A percentile compares a stretch with the other conserved stretches of the same genome.
Conservation (phyloP, 2,888 invertebrate species). For the Drosophila koepferae region DNA sequence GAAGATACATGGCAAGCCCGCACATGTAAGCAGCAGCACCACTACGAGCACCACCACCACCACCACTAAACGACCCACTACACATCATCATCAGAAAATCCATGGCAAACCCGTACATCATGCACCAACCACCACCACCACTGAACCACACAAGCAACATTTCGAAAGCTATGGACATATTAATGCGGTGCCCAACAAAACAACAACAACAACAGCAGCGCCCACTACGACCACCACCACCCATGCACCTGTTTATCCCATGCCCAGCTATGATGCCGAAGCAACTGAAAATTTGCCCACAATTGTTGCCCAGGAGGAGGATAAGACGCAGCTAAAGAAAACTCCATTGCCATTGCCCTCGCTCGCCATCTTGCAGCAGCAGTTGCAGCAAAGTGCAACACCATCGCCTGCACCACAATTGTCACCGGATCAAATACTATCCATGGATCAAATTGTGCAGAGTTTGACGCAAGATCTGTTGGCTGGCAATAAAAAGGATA, state of each 20-base stretch:
- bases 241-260: slow-evolving; percentile 68
- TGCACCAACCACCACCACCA: slow-evolving; percentile 43
- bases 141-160: slow-evolving; percentile 48
- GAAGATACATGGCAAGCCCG: slow-evolving; percentile 49
- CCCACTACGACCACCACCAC: slow-evolving; percentile 39
- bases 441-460: slow-evolving; percentile 83
- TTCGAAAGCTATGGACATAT: slow-evolving; percentile 55
- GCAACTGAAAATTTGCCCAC: slow-evolving; percentile 35
- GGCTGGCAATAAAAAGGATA: slow-evolving; percentile 51
- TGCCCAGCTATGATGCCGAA: slow-evolving; percentile 66
- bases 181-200: slow-evolving; percentile 32
- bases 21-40: slow-evolving; percentile 39
- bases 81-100: slow-evolving; percentile 50
- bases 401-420: slow-evolving; percentile 52
- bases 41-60: slow-evolving; percentile 6
- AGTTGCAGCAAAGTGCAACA: slow-evolving; percentile 48
- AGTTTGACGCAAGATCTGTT: slow-evolving; percentile 75
- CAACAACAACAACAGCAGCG: slow-evolving; percentile 34
- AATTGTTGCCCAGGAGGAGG: slow-evolving; percentile 10
- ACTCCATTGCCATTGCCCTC: slow-evolving; percentile 63
- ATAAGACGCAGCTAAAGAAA: slow-evolving; percentile 54
- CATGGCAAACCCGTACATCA: slow-evolving; percentile 58
- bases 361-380: slow-evolving; percentile 64
- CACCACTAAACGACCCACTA: slow-evolving; percentile 41
- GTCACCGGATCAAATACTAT: slow-evolving; percentile 76